Conservation (phyloP, 2,797 vertebrate genomes). For the Melanotaenia parkinsoni region DNA sequence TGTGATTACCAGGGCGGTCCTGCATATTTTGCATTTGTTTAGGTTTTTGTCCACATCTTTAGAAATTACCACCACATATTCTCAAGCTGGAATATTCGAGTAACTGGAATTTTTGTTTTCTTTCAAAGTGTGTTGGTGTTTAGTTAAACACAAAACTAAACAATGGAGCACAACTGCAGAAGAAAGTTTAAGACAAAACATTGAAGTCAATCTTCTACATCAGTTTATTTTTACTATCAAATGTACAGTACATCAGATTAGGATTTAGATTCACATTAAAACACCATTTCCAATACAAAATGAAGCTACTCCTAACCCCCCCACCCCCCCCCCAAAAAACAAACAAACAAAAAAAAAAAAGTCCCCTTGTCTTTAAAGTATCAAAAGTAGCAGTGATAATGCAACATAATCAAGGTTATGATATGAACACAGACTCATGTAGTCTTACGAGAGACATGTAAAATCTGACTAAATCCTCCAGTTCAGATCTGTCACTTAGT, state of each 20-base stretch:
- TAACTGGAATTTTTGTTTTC: too few relatives aligned
- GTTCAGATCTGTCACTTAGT: neutral
- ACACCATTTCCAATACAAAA: constrained; percentile 70
- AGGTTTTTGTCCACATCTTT: too few relatives aligned
- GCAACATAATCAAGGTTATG: constrained; percentile 29
- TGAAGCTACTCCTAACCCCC: neutral
- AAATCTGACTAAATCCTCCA: constrained; percentile 1
- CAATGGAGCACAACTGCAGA: neutral
- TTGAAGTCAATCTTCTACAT: constrained; percentile 33
- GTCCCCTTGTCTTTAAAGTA: constrained; percentile 46
- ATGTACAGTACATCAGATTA: constrained; percentile 78
- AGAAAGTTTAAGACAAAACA: neutral
- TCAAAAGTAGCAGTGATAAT: constrained; percentile 73
- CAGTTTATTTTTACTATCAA: constrained; percentile 78
- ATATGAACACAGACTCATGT: constrained; percentile 13
- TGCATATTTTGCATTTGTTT: neutral
- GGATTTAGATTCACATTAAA: constrained; percentile 72
- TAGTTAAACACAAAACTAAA: too few relatives aligned
- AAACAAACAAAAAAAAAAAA: constrained; percentile 45
- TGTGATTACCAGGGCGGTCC: too few relatives aligned
- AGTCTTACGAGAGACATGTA: constrained; percentile 18
- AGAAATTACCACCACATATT: too few relatives aligned
- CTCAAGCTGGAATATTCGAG: too few relatives aligned
- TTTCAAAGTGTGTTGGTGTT: too few relatives aligned
- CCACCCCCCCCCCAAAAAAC: neutral